Conservation (phyloP, 2,888 invertebrate genomes). For the Patella pellucida region DNA sequence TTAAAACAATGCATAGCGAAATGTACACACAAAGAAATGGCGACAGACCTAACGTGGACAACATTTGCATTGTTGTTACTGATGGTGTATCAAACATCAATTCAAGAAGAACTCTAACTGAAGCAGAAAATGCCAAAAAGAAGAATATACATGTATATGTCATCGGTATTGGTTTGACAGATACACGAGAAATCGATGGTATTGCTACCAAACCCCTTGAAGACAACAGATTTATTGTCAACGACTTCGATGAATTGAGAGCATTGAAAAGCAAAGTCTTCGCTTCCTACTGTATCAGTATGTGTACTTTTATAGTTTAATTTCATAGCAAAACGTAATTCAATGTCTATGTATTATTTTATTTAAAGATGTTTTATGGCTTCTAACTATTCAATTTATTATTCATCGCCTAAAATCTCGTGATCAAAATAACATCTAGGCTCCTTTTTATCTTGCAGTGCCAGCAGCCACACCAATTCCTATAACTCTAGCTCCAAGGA, state of each 20-base stretch:
- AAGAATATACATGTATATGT: conserved; percentile 52
- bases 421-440: too few relatives aligned
- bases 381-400: too few relatives aligned
- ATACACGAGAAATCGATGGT: conserved; percentile 56
- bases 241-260: conserved; percentile 50
- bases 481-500: conserved; percentile 13
- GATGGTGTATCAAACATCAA: conserved; percentile 67
- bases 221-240: conserved; percentile 51
- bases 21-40: conserved; percentile 56
- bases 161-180: conserved; percentile 53
- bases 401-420: background rate
- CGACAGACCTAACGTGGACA: conserved; percentile 51
- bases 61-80: conserved; percentile 62
- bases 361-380: too few relatives aligned
- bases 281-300: conserved; percentile 31
- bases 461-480: conserved; percentile 20
- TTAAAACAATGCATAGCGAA: conserved; percentile 49
- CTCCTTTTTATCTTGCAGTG: background rate
- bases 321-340: too few relatives aligned
- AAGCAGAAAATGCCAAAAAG: conserved; percentile 48
- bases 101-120: conserved; percentile 49
- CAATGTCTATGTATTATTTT: too few relatives aligned
- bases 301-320: conserved; percentile 9
- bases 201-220: conserved; percentile 54
- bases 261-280: conserved; percentile 45